A percentile compares a stretch with the other conserved stretches of the same genome.
Conservation (phyloP, 2,888 invertebrate species). For the Flabesymbios commensalis region DNA sequence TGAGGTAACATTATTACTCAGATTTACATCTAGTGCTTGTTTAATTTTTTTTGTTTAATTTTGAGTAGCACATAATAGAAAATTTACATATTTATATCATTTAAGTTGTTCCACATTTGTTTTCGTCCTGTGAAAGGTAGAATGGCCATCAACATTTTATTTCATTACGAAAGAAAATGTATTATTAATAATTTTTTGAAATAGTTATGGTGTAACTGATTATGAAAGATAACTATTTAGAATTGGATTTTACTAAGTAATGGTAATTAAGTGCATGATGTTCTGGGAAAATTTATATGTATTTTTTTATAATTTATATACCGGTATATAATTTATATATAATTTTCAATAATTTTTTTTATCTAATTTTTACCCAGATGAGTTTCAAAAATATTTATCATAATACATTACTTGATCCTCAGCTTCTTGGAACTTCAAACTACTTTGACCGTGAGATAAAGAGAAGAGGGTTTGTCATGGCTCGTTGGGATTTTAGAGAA, state of each 20-base stretch:
- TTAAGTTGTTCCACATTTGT: no score
- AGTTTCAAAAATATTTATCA: not conserved
- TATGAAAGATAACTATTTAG: no score
- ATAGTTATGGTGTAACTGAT: no score
- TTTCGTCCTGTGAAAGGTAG: no score
- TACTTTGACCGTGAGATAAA: constrained; percentile 61
- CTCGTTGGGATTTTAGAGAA: constrained; percentile 60
- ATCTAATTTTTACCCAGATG: not conserved
- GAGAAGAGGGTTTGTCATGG: constrained; percentile 57
- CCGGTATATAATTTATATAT: not conserved
- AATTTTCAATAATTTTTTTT: not conserved
- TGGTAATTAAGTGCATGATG: not conserved
- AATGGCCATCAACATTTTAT: no score
- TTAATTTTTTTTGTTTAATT: no score
- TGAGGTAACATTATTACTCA: constrained; percentile 54
- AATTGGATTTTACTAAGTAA: not conserved
- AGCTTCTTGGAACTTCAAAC: constrained; percentile 38
- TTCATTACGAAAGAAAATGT: no score
- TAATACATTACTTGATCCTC: not conserved
- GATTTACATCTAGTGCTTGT: no score
- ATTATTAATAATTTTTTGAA: no score
- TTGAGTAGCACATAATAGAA: no score
- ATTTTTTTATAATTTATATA: not conserved
- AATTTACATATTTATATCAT: no score
- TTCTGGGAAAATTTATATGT: not conserved